Conservation (phyloP, 1,140 invertebrate species). For the Euwallacea fornicatus region DNA sequence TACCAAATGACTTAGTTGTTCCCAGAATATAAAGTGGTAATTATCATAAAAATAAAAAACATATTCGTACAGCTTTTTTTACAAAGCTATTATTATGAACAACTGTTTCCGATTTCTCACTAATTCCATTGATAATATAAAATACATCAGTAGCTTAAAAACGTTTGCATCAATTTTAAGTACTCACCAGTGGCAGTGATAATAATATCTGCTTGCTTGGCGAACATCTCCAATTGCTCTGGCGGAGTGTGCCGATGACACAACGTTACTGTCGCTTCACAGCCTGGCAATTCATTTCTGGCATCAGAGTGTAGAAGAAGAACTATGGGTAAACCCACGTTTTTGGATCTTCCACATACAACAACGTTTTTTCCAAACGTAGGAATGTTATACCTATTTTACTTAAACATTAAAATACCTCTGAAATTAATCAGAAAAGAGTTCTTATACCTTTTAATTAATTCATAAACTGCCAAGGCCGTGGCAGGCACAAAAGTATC, state of each 20-base stretch:
- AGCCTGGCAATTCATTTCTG: conserved; percentile 54
- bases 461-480: conserved; percentile 76
- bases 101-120: no score
- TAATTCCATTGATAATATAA: not conserved
- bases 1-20: no score
- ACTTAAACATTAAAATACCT: not conserved
- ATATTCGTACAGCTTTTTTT: no score
- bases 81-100: no score
- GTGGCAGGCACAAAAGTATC: conserved; percentile 82
- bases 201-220: conserved; percentile 78
- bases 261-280: conserved; percentile 85
- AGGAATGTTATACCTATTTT: conserved; percentile 49
- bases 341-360: conserved; percentile 84
- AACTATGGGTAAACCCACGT: conserved; percentile 85
- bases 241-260: conserved; percentile 84
- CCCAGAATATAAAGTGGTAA: no score
- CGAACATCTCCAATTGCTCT: conserved; percentile 69
- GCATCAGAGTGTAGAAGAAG: conserved; percentile 76
- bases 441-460: conserved; percentile 63
- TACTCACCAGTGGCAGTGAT: conserved; percentile 71
- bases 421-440: no score
- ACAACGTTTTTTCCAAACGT: conserved; percentile 87
- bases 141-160: not conserved
- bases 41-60: no score
- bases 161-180: not conserved